phyloP scores from a whole-genome alignment of 2,797 vertebrate genomes.

The Gymnodraco acuticeps region DNA sequence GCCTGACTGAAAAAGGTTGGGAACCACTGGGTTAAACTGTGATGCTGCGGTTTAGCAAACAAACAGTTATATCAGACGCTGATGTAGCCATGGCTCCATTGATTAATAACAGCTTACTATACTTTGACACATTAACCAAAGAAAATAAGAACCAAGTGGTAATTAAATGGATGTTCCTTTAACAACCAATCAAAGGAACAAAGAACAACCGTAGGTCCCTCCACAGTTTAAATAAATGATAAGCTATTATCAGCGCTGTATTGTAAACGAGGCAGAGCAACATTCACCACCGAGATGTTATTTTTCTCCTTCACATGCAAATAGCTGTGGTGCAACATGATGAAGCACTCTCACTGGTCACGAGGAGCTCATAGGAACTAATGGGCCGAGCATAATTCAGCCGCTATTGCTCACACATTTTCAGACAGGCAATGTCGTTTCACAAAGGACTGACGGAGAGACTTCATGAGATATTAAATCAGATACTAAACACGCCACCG shows the following conservation, averaged over 20 bases:
- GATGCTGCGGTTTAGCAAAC: too few species aligned
- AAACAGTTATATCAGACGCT: too few species aligned
- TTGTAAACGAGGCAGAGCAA: background rate
- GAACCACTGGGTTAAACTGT: too few species aligned
- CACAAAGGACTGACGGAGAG: slow-evolving; percentile 21
- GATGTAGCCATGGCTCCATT: too few species aligned
- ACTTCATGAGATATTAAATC: slow-evolving; percentile 30
- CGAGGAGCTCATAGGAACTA: slow-evolving; percentile 27
- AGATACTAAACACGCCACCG: slow-evolving; percentile 13
- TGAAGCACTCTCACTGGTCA: slow-evolving; percentile 13
- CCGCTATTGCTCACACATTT: slow-evolving; percentile 18
- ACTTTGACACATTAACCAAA: too few species aligned
- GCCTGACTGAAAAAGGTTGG: too few species aligned
- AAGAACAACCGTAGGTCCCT: background rate
- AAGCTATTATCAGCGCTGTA: background rate
- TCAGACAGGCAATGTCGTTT: slow-evolving; percentile 20
- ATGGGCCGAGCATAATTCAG: slow-evolving; percentile 33
- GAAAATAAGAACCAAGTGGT: background rate
- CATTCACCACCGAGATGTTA: slow-evolving; percentile 11
- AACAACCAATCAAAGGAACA: background rate
- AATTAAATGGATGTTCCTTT: background rate
- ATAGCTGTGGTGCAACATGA: slow-evolving; percentile 18
- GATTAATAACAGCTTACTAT: too few species aligned
- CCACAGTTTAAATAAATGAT: slow-evolving; percentile 11
- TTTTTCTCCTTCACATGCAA: slow-evolving; percentile 19